Conservation (phyloP, 2,113 vertebrate genomes). For the Engraulis encrasicolus region DNA sequence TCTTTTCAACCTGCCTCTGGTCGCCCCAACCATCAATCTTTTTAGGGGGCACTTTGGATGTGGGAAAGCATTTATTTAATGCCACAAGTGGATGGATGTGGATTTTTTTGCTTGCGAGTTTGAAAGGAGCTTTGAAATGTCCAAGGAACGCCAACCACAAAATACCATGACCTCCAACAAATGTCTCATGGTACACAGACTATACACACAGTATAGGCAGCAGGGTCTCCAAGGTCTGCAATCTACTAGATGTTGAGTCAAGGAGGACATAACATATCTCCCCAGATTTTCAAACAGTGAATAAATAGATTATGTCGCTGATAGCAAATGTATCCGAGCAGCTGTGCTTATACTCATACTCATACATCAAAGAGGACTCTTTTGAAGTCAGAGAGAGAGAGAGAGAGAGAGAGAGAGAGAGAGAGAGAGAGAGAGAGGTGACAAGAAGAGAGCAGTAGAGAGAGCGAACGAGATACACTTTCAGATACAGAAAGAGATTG, state of each 20-base stretch:
- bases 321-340: constrained; percentile 43
- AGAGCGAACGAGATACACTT: too few relatives aligned
- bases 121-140: background rate
- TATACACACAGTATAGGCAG: background rate
- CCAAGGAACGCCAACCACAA: background rate
- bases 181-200: background rate
- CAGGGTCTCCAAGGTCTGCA: constrained; percentile 6
- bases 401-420: background rate
- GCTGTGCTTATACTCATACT: constrained; percentile 34
- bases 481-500: background rate
- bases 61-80: background rate
- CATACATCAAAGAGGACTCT: constrained; percentile 44
- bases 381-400: background rate
- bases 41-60: background rate
- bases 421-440: too few relatives aligned
- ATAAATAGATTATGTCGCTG: constrained; percentile 37
- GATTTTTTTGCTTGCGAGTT: background rate
- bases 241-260: constrained; percentile 47
- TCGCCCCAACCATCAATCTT: constrained; percentile 1
- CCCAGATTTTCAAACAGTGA: background rate
- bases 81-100: background rate
- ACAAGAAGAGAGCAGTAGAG: too few relatives aligned
- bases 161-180: constrained; percentile 4
- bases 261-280: background rate
- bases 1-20: background rate